phyloP scores from a whole-genome alignment of 2,113 vertebrate species.

The Eidolon helvum region DNA sequence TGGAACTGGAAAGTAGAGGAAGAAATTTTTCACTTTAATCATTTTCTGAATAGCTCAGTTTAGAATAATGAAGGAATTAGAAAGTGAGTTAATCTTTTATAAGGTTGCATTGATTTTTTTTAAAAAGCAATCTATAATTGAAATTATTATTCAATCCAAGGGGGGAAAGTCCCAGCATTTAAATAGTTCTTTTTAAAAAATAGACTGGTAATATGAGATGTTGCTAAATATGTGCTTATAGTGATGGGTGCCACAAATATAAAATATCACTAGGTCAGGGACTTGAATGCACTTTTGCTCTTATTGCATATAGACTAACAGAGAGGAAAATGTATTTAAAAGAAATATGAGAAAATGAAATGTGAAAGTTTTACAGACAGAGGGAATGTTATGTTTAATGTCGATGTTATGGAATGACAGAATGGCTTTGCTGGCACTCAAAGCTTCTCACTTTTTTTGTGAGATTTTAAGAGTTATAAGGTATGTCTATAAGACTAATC shows the following conservation, averaged over 20 bases:
- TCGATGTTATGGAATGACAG: conserved; percentile 45
- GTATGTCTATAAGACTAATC: conserved; percentile 12
- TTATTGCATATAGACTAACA: conserved; percentile 74
- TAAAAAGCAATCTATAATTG: conserved; percentile 79
- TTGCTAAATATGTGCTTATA: conserved; percentile 26
- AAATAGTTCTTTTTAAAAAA: conserved; percentile 52
- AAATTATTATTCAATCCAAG: conserved; percentile 77
- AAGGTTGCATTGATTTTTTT: conserved; percentile 71
- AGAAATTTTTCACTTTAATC: conserved; percentile 73
- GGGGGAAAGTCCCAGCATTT: conserved; percentile 56
- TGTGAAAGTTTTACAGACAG: conserved; percentile 79
- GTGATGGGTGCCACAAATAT: conserved; percentile 68
- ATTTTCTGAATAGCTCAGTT: conserved; percentile 79
- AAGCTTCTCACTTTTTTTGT: conserved; percentile 66
- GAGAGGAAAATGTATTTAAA: conserved; percentile 80
- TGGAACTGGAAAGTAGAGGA: conserved; percentile 83
- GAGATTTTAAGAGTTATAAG: conserved; percentile 48
- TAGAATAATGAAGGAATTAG: conserved; percentile 81
- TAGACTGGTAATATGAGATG: conserved; percentile 64
- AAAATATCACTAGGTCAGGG: conserved; percentile 82
- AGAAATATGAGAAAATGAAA: conserved; percentile 77
- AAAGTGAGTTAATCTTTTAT: conserved; percentile 78
- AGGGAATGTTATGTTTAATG: conserved; percentile 76
- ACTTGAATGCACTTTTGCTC: conserved; percentile 83
- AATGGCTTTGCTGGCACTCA: conserved; percentile 74